Percentiles rank a stretch among this genome's conserved stretches.
Conservation (phyloP, 2,888 invertebrate species). For the Clusia tigrina region DNA sequence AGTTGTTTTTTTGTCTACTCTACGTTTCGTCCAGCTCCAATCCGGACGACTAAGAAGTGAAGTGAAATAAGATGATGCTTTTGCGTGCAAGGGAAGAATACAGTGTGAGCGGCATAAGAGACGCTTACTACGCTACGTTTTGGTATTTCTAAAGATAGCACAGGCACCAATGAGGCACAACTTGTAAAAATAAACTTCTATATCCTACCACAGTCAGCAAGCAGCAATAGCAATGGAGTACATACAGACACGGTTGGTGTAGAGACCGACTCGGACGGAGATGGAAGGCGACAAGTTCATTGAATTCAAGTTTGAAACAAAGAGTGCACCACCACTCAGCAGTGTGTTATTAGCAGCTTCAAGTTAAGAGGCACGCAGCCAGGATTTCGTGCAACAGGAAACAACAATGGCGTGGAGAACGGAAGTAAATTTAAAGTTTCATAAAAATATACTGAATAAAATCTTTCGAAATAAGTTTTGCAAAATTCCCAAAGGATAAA, state of each 20-base stretch:
- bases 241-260: neutral
- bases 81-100: neutral
- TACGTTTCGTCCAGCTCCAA: neutral
- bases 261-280: neutral
- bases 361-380: neutral
- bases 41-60: conserved; percentile 2
- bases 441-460: neutral
- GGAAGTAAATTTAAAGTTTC: neutral
- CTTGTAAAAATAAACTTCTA: conserved; percentile 9
- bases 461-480: too few relatives aligned
- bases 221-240: neutral
- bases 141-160: conserved; percentile 9
- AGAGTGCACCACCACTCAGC: neutral
- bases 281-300: neutral
- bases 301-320: conserved; percentile 3
- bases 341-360: neutral
- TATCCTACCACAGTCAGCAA: neutral
- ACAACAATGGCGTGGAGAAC: neutral
- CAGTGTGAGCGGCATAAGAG: neutral
- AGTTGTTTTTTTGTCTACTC: conserved; percentile 19
- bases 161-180: conserved; percentile 3
- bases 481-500: too few relatives aligned
- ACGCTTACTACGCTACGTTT: neutral
- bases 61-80: neutral
- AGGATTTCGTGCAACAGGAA: neutral